Conservation (phyloP, 2,113 vertebrate species). For the Burhinus oedicnemus region DNA sequence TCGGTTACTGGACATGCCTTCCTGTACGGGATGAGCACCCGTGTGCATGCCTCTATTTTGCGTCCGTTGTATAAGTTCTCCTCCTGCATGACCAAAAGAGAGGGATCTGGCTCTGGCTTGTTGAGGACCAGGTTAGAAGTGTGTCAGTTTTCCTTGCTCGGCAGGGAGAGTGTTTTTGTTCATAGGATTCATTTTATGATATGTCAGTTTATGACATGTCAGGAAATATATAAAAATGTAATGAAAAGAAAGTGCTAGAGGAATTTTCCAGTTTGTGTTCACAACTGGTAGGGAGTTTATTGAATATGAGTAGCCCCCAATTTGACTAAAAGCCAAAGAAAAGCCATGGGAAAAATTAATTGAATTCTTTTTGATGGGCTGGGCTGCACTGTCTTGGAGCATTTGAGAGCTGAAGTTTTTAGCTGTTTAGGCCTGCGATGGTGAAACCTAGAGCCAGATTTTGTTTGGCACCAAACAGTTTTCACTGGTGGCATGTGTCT, state of each 20-base stretch:
- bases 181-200: background rate
- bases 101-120: background rate
- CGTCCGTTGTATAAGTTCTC: background rate
- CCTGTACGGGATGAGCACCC: rapidly evolving
- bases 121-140: background rate
- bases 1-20: background rate
- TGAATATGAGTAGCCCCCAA: background rate
- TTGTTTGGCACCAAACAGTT: background rate
- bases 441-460: background rate
- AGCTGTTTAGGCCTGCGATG: rapidly evolving
- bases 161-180: background rate
- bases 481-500: background rate
- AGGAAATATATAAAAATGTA: background rate
- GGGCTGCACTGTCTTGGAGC: background rate
- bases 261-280: background rate
- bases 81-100: background rate
- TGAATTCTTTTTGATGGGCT: background rate
- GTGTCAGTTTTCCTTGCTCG: background rate
- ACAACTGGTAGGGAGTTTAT: background rate
- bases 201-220: background rate
- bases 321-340: background rate
- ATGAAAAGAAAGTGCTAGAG: background rate
- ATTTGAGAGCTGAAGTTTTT: background rate
- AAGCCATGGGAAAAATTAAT: background rate
- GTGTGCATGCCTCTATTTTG: rapidly evolving